These are phyloP conservation scores for Laupala kohalensis DNA, from an alignment of 1,140 invertebrate genomes.

Conservation along the genomic window DNA sequence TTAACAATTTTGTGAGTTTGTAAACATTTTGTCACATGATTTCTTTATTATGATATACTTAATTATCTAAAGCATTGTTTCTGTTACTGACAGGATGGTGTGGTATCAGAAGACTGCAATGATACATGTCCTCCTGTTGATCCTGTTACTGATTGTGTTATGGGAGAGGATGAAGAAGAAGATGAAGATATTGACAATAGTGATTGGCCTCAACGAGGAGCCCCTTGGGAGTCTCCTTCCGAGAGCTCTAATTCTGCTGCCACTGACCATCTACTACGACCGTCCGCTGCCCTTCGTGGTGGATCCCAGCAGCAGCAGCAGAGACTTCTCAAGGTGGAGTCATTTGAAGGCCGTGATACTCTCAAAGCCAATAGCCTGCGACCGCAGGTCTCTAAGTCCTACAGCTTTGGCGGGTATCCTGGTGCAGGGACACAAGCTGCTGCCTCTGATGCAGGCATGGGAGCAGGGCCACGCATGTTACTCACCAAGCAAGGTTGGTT, in stretches of 20 bases:
- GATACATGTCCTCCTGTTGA: background rate
- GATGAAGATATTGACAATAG: background rate
- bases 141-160: background rate
- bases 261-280: background rate
- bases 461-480: conserved; percentile 34
- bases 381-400: conserved; percentile 63
- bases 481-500: conserved; percentile 55
- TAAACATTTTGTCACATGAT: too few species aligned
- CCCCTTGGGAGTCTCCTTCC: background rate
- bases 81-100: background rate
- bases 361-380: conserved; percentile 34
- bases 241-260: background rate
- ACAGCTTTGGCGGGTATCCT: conserved; percentile 73
- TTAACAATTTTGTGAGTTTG: too few species aligned
- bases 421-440: conserved; percentile 29
- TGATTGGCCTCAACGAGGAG: background rate
- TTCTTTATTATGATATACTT: too few species aligned
- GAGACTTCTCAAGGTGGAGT: conserved; percentile 41
- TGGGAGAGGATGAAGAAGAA: background rate
- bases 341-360: conserved; percentile 35
- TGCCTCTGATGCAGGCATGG: background rate
- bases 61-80: too few species aligned
- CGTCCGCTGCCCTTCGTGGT: conserved; percentile 23
- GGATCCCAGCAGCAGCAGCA: conserved; percentile 23
- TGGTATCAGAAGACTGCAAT: background rate